phyloP scores from a whole-genome alignment of 35 echinoderm and acorn worm species.

The Ophiothrix spiculata region DNA sequence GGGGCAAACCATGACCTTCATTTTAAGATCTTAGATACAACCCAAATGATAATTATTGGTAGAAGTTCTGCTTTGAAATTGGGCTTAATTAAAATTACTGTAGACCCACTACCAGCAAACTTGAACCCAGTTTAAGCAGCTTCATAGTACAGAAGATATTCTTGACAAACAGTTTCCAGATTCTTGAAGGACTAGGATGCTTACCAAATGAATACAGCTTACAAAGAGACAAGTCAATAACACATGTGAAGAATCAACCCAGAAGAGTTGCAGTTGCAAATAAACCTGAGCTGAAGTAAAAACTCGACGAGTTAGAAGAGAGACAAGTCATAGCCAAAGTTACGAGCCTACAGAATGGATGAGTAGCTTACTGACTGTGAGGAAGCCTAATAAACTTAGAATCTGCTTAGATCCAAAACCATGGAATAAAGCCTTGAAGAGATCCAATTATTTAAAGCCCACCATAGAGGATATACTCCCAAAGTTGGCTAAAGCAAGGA shows the following conservation, averaged over 20 bases:
- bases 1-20: neutral
- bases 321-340: slow-evolving; percentile 47
- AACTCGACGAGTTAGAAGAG: neutral
- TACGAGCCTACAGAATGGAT: slow-evolving; percentile 52
- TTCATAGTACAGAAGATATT: too few species aligned
- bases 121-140: neutral
- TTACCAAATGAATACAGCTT: neutral
- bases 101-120: neutral
- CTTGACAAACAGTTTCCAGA: too few species aligned
- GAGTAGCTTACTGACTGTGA: slow-evolving; percentile 41
- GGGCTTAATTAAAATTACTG: neutral
- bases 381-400: slow-evolving; percentile 40
- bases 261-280: neutral
- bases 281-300: neutral
- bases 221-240: neutral
- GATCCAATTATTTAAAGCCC: slow-evolving; percentile 36
- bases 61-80: neutral
- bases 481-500: slow-evolving; percentile 33
- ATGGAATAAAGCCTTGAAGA: slow-evolving; percentile 36
- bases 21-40: neutral
- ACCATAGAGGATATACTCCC: slow-evolving; percentile 38
- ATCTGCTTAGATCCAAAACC: slow-evolving; percentile 52
- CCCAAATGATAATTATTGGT: neutral
- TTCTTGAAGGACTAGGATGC: neutral
- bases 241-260: neutral